Conservation (phyloP, 2,113 vertebrate genomes). For the Centropus bengalensis region DNA sequence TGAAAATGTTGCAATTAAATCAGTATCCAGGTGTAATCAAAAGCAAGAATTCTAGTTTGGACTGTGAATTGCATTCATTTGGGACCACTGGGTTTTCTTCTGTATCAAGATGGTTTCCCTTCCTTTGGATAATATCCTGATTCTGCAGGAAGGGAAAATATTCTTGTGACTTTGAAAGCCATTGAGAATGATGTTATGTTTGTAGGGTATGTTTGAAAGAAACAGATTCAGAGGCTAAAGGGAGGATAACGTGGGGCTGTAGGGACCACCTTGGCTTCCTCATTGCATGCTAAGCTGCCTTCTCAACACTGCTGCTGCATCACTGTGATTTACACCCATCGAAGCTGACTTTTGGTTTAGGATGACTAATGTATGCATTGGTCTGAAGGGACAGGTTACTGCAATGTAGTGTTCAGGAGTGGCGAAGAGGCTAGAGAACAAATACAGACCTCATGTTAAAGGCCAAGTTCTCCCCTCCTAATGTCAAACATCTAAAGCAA, state of each 20-base stretch:
- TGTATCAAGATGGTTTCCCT: background rate
- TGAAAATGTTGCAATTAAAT: background rate
- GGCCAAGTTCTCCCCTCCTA: background rate
- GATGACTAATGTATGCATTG: background rate
- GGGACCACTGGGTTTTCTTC: background rate
- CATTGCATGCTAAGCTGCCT: background rate
- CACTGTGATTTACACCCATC: background rate
- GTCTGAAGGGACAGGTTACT: background rate
- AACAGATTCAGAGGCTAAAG: background rate
- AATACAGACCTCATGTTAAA: background rate
- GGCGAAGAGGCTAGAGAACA: background rate
- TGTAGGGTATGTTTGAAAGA: background rate
- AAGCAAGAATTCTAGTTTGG: background rate
- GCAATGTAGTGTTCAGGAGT: background rate
- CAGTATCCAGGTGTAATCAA: background rate
- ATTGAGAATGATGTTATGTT: background rate
- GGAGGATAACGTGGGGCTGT: background rate
- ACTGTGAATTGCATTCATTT: background rate
- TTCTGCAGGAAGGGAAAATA: background rate
- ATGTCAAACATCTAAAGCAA: background rate
- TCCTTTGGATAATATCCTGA: background rate
- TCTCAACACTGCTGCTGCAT: background rate
- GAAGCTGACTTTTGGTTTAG: background rate
- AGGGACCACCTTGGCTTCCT: background rate
- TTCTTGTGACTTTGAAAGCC: background rate